phyloP scores from a whole-genome alignment of 2,888 invertebrate species.

The Phlogophora meticulosa region DNA sequence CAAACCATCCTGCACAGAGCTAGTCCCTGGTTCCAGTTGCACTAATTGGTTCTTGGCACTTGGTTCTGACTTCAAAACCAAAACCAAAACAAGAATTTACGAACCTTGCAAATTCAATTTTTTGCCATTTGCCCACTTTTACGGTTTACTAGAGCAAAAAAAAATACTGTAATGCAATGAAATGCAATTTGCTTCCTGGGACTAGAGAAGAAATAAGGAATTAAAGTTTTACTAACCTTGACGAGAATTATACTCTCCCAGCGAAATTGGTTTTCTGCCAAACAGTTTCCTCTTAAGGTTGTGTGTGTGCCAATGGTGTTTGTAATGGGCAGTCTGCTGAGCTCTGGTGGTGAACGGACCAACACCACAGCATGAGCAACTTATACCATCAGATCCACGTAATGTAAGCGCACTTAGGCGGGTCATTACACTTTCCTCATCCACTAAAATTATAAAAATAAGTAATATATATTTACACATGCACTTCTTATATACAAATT shows the following conservation, averaged over 20 bases:
- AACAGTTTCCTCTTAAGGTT: constrained; percentile 94
- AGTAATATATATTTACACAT: no score
- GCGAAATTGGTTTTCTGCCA: constrained; percentile 84
- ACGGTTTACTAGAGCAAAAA: no score
- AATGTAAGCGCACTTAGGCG: constrained; percentile 84
- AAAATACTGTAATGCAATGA: no score
- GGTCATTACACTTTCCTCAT: constrained; percentile 87
- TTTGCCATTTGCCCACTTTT: no score
- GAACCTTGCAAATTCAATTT: no score
- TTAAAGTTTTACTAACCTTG: constrained; percentile 73
- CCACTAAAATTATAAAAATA: constrained; percentile 75
- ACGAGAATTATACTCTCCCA: constrained; percentile 85
- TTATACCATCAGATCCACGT: constrained; percentile 80
- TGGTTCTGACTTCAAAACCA: no score
- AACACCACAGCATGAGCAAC: constrained; percentile 87
- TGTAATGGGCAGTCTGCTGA: constrained; percentile 94
- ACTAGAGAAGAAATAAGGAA: background rate
- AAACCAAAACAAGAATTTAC: no score
- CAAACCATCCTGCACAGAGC: no score
- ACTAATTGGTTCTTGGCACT: no score
- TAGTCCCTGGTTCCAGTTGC: no score
- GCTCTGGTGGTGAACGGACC: constrained; percentile 91
- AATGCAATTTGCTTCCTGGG: no score
- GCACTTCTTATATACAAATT: no score
- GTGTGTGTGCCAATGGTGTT: constrained; percentile 96